These are phyloP conservation scores for Melitaea cinxia DNA, from an alignment of 1,140 invertebrate species.

Conservation along the genomic window DNA sequence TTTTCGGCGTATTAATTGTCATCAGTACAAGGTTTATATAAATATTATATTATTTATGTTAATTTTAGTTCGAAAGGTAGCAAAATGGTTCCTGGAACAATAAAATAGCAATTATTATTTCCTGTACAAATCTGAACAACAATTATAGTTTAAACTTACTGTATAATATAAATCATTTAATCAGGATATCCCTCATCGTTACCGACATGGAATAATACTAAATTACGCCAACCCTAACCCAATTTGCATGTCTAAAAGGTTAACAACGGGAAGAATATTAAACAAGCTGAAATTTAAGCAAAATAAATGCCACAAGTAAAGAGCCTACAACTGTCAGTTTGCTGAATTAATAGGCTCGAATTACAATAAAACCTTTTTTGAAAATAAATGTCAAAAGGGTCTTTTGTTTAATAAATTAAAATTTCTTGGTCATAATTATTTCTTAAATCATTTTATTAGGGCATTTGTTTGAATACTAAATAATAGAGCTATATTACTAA, in stretches of 20 bases:
- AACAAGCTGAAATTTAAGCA: neutral
- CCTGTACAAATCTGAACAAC: neutral
- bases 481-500: too few relatives aligned
- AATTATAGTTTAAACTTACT: neutral
- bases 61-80: neutral
- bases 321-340: neutral
- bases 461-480: too few relatives aligned
- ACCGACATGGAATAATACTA: neutral
- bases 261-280: conserved; percentile 2
- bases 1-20: too few relatives aligned
- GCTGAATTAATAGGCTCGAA: neutral
- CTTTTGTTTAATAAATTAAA: too few relatives aligned
- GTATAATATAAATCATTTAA: neutral
- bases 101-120: neutral
- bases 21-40: too few relatives aligned
- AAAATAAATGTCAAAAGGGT: neutral
- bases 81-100: neutral
- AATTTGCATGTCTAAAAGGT: conserved; percentile 8
- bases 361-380: neutral
- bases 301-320: conserved; percentile 2
- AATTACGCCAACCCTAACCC: conserved; percentile 4
- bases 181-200: neutral
- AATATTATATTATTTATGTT: neutral
- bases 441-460: too few relatives aligned
- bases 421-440: too few relatives aligned